Conservation (phyloP, 2,888 invertebrate species). For the Mythimna impura region DNA sequence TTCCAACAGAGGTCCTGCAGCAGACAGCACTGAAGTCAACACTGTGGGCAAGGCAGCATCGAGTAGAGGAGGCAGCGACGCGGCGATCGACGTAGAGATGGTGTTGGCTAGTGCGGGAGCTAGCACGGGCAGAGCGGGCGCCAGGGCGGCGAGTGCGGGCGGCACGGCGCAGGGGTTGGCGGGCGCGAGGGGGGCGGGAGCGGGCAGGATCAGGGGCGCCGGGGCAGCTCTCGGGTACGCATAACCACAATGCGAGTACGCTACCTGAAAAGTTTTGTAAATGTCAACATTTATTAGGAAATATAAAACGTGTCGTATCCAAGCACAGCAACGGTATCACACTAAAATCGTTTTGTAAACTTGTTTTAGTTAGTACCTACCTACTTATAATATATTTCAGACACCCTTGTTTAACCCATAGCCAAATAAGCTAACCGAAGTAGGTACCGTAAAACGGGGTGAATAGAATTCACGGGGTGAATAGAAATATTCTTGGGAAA, state of each 20-base stretch:
- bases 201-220: constrained; percentile 58
- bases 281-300: too few relatives aligned
- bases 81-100: constrained; percentile 66
- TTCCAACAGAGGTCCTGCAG: constrained; percentile 72
- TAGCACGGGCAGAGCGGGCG: constrained; percentile 66
- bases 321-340: too few relatives aligned
- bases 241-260: constrained; percentile 47
- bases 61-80: constrained; percentile 67
- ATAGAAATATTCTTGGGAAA: too few relatives aligned
- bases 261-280: constrained; percentile 35
- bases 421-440: too few relatives aligned
- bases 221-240: constrained; percentile 38
- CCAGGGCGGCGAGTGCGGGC: constrained; percentile 62
- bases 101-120: constrained; percentile 68
- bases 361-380: too few relatives aligned
- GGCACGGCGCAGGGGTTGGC: constrained; percentile 47
- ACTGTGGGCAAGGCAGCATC: constrained; percentile 76
- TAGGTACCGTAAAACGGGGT: too few relatives aligned
- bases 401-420: too few relatives aligned
- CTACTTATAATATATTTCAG: too few relatives aligned
- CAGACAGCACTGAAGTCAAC: constrained; percentile 74
- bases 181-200: constrained; percentile 32
- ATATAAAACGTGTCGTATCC: too few relatives aligned
- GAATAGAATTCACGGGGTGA: too few relatives aligned
- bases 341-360: too few relatives aligned